Evolutionary conservation across 2,797 vertebrate genomes (phyloP).

Genomic region (Zenarchopterus dispar): DNA sequence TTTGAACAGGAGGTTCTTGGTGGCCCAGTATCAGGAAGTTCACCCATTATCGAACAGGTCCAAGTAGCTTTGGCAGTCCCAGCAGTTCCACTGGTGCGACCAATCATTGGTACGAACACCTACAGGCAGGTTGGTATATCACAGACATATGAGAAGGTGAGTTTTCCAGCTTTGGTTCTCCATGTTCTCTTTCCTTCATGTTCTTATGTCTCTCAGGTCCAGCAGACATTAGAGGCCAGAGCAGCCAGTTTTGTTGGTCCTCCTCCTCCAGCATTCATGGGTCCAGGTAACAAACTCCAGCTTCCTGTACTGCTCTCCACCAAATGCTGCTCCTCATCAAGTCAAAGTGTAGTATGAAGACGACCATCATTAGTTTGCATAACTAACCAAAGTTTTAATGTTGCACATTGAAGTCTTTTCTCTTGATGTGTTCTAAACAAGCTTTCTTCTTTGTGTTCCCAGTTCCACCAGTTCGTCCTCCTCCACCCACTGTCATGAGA

Average conservation of each 20-base stretch:
- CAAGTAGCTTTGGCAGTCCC: conserved; percentile 81
- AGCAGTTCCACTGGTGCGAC: conserved; percentile 80
- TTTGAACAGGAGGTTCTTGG: conserved; percentile 95
- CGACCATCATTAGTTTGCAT: too few relatives aligned
- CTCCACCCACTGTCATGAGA: conserved; percentile 86
- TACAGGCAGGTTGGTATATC: conserved; percentile 87
- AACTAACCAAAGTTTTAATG: too few relatives aligned
- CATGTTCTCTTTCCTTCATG: neutral
- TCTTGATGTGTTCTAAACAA: too few relatives aligned
- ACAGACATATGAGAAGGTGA: too few relatives aligned
- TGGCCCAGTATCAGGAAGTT: conserved; percentile 80
- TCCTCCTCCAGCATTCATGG: conserved; percentile 86
- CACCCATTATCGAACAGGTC: conserved; percentile 78
- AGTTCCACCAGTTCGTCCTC: conserved; percentile 80
- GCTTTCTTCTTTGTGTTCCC: conserved; percentile 20
- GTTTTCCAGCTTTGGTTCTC: neutral
- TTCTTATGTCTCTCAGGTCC: conserved; percentile 77
- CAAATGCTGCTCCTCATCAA: too few relatives aligned
- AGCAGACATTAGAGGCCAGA: conserved; percentile 91
- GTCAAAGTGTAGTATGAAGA: too few relatives aligned
- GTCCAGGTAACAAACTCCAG: conserved; percentile 73
- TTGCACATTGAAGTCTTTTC: too few relatives aligned
- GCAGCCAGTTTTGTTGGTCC: conserved; percentile 87
- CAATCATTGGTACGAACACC: conserved; percentile 93
- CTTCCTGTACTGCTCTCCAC: too few relatives aligned